phyloP scores from a whole-genome alignment of 2,888 invertebrate species.

The Synanthedon andrenaeformis region DNA sequence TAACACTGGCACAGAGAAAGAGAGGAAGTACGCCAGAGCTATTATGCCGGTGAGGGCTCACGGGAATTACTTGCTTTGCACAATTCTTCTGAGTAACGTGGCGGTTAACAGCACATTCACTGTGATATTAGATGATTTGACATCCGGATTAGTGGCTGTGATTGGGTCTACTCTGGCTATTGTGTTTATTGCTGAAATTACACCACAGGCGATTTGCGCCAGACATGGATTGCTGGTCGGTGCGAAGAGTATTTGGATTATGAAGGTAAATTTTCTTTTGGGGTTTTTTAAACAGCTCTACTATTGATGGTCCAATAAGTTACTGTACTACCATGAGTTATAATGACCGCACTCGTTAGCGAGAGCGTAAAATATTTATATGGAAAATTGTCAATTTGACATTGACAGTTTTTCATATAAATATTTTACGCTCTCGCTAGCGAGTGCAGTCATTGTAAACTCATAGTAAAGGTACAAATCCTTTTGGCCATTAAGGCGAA shows the following conservation, averaged over 20 bases:
- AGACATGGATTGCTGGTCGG: conserved; percentile 95
- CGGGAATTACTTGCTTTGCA: conserved; percentile 94
- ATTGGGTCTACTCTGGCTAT: conserved; percentile 93
- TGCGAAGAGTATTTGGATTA: conserved; percentile 94
- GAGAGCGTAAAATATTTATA: no score
- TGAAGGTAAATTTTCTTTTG: conserved; percentile 68
- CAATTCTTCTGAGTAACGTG: conserved; percentile 85
- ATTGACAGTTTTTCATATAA: no score
- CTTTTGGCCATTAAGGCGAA: not conserved
- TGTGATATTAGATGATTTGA: conserved; percentile 93
- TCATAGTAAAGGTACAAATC: no score
- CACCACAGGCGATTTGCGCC: conserved; percentile 95
- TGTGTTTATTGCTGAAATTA: conserved; percentile 97
- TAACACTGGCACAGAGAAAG: conserved; percentile 89
- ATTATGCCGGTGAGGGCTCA: conserved; percentile 93
- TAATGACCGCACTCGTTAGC: no score
- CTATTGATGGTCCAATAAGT: not conserved
- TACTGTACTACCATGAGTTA: no score
- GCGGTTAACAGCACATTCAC: conserved; percentile 97
- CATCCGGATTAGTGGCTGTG: conserved; percentile 91
- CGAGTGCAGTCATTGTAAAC: no score
- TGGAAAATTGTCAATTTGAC: no score
- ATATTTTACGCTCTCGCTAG: no score
- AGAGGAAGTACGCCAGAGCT: conserved; percentile 84
- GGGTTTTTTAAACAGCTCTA: not conserved